These are phyloP conservation scores for Diplodus puntazzo DNA, from an alignment of 2,797 vertebrate species.

Conservation along the genomic window DNA sequence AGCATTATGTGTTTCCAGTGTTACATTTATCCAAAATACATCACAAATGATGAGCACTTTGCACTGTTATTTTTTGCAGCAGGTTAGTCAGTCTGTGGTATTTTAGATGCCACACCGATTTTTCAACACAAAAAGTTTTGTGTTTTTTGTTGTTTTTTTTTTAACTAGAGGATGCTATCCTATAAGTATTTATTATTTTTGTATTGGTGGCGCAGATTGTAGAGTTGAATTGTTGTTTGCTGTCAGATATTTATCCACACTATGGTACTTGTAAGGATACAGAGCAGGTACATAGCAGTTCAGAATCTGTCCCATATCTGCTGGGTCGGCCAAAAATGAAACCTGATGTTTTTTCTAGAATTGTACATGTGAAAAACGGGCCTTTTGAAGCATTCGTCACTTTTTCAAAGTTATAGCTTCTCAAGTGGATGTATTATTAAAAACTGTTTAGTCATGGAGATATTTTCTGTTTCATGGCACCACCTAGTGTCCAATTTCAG, in stretches of 20 bases:
- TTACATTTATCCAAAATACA: not conserved
- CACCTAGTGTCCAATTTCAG: constrained; percentile 58
- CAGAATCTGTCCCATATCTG: not conserved
- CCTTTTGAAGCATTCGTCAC: not conserved
- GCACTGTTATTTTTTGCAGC: constrained; percentile 3
- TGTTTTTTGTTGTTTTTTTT: not conserved
- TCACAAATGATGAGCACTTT: constrained; percentile 29
- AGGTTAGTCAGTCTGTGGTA: constrained; percentile 1
- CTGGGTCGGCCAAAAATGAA: not conserved
- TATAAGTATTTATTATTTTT: constrained; percentile 20
- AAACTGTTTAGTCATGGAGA: not conserved
- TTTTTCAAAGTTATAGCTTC: not conserved
- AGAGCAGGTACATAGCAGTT: not conserved
- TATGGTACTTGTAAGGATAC: not conserved
- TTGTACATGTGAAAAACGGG: not conserved
- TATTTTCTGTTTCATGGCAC: constrained; percentile 31
- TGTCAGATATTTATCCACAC: not conserved
- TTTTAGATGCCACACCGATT: constrained; percentile 12
- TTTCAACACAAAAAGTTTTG: not conserved
- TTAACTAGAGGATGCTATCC: constrained; percentile 1
- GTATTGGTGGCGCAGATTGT: constrained; percentile 9
- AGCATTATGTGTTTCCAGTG: not conserved
- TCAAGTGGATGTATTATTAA: not conserved
- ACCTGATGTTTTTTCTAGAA: not conserved
- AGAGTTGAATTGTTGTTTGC: constrained; percentile 12